Base-by-base conservation (phyloP, 2,888 invertebrate genomes). In the Drosophila emarginata region DNA sequence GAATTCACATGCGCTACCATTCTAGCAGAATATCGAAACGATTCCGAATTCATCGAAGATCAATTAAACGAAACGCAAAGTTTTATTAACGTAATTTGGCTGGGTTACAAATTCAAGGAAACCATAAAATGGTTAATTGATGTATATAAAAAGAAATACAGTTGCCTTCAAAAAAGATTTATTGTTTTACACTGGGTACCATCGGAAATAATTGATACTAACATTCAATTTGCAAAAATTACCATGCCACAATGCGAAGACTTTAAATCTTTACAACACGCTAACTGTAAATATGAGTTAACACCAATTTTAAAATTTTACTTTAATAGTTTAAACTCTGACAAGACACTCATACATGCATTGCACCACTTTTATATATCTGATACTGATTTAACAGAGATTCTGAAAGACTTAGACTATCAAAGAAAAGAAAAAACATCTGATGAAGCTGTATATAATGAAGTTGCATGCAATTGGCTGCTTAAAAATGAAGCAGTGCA, bases 151-250 rank as follows among this genome's bases (percentile, higher is more conserved):
- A 26, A 14, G 2, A 32, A 56, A 4, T 65, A 74, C 3, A 56
- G 57, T 0, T 52, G 75, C 28, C 71, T 76, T 61, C 76, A 76
- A 2, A 90, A 85, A 67, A 89, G 92, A 72, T 93, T 94, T 9
- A 89, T 95, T 18, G 93, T 96, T 63, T 92, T 96, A 70, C 93
- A 94, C 82, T 95, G 95, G 94, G 93, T 93, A 9, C 96, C 96
- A 0, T 95, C 94, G 45, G 93, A 93, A 56, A 92, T 94, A 32
- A 93, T 94, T 26, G 90, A 93, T 61, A 92, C 92, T n/a, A 92
- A 92, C 39, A 88, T 90, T 6, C 89, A 93, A 21, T 94, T 92
- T 75, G 77, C 90, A 1, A 92, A 92, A 23, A 93, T 96, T 0
- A 92, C 93, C 12, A 94, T 96, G 90, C 95, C 95, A 1, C 92